Conservation (phyloP, 2,888 invertebrate genomes). For the Athalia circularis region DNA sequence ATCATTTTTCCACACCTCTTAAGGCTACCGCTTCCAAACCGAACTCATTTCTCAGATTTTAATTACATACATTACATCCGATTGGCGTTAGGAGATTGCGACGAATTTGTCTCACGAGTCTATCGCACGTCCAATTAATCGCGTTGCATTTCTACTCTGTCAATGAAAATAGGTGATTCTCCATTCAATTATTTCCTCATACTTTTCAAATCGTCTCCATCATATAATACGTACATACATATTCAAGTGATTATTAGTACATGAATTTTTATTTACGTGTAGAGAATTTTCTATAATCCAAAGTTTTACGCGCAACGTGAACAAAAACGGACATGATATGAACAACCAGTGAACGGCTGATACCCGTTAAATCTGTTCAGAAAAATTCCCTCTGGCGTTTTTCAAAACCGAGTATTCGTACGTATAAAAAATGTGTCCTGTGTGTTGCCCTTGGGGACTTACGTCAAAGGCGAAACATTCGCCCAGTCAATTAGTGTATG, state of each 20-base stretch:
- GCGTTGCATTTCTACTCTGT: too few species aligned
- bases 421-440: neutral
- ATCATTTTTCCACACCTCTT: neutral
- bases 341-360: slow-evolving; percentile 1
- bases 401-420: neutral
- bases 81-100: too few species aligned
- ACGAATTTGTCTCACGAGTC: too few species aligned
- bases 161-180: too few species aligned
- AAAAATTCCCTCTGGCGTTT: slow-evolving; percentile 26
- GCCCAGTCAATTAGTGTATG: too few species aligned
- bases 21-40: neutral
- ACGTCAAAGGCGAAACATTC: slow-evolving; percentile 3
- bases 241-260: neutral
- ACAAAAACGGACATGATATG: neutral
- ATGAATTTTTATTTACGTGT: too few species aligned
- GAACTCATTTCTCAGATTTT: too few species aligned
- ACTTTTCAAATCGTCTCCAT: too few species aligned
- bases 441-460: neutral
- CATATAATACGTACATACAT: neutral
- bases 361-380: slow-evolving; percentile 23
- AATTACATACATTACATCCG: too few species aligned
- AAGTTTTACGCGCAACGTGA: neutral
- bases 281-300: too few species aligned
- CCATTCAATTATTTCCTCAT: too few species aligned
- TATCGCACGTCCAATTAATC: too few species aligned